Evolutionary conservation across 2,888 invertebrate genomes (phyloP), one percentile per base, ranked within the genome.

Genomic region (Amblyteles armatorius): DNA sequence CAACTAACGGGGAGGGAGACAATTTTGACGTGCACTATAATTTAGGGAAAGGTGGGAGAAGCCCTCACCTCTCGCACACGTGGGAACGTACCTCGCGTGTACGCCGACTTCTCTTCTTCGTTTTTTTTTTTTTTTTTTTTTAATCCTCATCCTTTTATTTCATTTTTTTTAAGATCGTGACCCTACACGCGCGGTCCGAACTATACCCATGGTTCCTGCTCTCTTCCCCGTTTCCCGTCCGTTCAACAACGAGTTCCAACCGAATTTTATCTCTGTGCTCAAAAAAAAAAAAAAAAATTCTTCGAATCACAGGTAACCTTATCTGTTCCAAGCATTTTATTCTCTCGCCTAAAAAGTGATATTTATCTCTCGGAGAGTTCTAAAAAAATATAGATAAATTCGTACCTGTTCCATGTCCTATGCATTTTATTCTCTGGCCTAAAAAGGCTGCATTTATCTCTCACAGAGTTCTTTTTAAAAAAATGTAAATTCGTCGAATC

Each of bases 11-110:
- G 69, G 74, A 79, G 86, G 81, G 79, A 83, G 85, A 86, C 85
- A 85, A 86, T 85, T 86, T 86, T 86, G 86, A 86, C 86, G 85
- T 83, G 79, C 73, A 72, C 80, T 83, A 76, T 85, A 86, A 86
- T 86, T 86, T 85, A 78, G 85, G 82, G 29, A 74, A 83, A 83
- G 84, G 85, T 86, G 84, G 82, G 79, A 80, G 79, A 80, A 76
- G 76, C 80, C 72, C 80, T 76, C 83, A 44, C 73, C 67, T 79
- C 80, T 79, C 65, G 80, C 83, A 80, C 79, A 80, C 81, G 86
- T 86, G 86, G 79, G 84, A 82, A 83, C 81, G 74, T 73, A 73
- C 48, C 71, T 85, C 81, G 83, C 85, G 85, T 86, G 79, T 79
- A 65, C 67, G 81, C 74, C 68, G 50, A 76, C 73, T 65, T 84